Evolutionary conservation across 2,888 invertebrate genomes (phyloP).

Genomic region (Rhodophaea formosa): DNA sequence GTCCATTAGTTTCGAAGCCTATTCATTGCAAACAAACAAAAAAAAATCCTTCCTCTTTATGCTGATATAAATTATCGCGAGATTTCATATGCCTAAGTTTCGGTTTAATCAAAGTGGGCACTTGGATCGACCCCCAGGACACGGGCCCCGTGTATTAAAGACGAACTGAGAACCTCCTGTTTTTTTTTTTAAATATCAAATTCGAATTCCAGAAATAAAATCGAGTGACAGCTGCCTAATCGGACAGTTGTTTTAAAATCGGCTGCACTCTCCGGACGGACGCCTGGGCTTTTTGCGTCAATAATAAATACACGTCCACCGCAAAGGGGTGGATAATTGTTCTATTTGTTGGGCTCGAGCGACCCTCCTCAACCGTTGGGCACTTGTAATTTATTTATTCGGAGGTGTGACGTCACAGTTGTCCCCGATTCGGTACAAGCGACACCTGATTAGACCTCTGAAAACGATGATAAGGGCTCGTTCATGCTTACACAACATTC

Average conservation of each 20-base stretch:
- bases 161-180: no score
- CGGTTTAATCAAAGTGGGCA: no score
- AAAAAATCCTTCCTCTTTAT: no score
- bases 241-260: conserved; percentile 18
- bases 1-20: no score
- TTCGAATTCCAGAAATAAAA: conserved; percentile 5
- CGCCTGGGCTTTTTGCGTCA: conserved; percentile 49
- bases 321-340: conserved; percentile 70
- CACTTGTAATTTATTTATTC: conserved; percentile 63
- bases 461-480: conserved; percentile 2
- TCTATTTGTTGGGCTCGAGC: conserved; percentile 56
- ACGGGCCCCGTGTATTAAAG: no score
- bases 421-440: conserved; percentile 33
- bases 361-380: conserved; percentile 36
- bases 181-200: not conserved
- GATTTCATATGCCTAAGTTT: no score
- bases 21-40: no score
- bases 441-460: conserved; percentile 32
- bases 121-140: no score
- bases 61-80: no score
- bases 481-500: not conserved
- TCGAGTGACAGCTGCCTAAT: conserved; percentile 11
- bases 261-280: conserved; percentile 16
- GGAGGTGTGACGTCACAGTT: conserved; percentile 38
- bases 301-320: conserved; percentile 62